A percentile compares a stretch with the other conserved stretches of the same genome.
These are phyloP conservation scores for Dipus sagitta DNA, from an alignment of 2,797 vertebrate genomes.

Conservation along the genomic window DNA sequence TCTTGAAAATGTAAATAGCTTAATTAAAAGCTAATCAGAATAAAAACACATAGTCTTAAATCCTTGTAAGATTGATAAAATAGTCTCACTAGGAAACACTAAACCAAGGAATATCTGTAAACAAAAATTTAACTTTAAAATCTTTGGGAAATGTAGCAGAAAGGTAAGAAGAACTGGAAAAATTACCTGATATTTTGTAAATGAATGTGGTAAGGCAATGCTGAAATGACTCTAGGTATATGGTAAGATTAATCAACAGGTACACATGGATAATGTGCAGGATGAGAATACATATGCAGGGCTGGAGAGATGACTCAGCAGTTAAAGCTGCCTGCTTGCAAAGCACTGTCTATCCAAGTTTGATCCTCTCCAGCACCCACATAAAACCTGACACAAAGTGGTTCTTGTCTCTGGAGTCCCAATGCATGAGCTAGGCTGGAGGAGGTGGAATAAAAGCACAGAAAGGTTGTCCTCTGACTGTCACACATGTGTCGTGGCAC, in stretches of 20 bases:
- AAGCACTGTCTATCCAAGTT: too few relatives aligned
- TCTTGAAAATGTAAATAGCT: neutral
- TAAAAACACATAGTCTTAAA: neutral
- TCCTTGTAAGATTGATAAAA: neutral
- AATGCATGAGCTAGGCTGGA: too few relatives aligned
- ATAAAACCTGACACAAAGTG: too few relatives aligned
- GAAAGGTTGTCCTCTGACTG: too few relatives aligned
- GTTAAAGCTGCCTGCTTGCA: too few relatives aligned
- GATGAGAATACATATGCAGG: neutral
- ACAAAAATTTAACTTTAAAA: constrained; percentile 17
- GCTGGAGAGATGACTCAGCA: too few relatives aligned
- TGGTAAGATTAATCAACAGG: neutral
- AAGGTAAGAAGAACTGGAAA: neutral
- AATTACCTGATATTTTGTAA: neutral
- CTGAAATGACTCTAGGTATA: neutral
- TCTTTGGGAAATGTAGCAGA: neutral
- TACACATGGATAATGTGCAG: neutral
- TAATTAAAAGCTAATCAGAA: neutral
- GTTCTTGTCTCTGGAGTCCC: too few relatives aligned
- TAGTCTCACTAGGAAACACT: neutral
- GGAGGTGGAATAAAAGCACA: too few relatives aligned
- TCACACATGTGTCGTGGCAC: too few relatives aligned
- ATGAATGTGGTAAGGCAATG: neutral
- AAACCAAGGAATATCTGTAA: neutral
- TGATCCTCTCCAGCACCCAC: too few relatives aligned